These are phyloP conservation scores for Lasioglossum malachurum DNA, from an alignment of 2,888 invertebrate species.

Conservation along the genomic window DNA sequence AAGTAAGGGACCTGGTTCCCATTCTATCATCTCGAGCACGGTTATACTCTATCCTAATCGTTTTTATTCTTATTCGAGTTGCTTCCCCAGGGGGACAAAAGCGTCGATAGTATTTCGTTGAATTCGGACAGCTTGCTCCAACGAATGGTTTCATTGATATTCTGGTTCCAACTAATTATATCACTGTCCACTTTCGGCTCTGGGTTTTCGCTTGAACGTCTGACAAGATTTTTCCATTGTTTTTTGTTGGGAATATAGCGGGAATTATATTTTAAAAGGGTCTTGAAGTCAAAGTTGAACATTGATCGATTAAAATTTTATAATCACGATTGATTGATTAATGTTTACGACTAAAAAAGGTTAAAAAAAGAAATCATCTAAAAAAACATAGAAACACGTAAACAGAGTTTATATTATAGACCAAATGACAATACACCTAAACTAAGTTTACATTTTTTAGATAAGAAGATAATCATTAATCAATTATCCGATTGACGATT, in stretches of 20 bases:
- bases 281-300: neutral
- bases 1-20: slow-evolving; percentile 38
- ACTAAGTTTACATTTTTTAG: too few species aligned
- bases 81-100: neutral
- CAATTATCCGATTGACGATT: too few species aligned
- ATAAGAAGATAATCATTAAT: too few species aligned
- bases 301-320: too few species aligned
- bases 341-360: too few species aligned
- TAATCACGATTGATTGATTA: too few species aligned
- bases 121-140: neutral
- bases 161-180: too few species aligned
- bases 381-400: too few species aligned
- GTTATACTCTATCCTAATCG: slow-evolving; percentile 34
- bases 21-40: slow-evolving; percentile 47
- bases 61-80: slow-evolving; percentile 15
- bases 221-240: neutral
- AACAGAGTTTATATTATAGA: too few species aligned
- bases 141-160: neutral
- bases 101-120: neutral
- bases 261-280: neutral
- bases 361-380: too few species aligned
- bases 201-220: neutral
- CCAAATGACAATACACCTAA: too few species aligned
- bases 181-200: neutral
- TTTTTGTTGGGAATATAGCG: neutral